A percentile compares a stretch with the other conserved stretches of the same genome.
phyloP scores from a whole-genome alignment of 2,797 vertebrate species.

The Thaleichthys pacificus region DNA sequence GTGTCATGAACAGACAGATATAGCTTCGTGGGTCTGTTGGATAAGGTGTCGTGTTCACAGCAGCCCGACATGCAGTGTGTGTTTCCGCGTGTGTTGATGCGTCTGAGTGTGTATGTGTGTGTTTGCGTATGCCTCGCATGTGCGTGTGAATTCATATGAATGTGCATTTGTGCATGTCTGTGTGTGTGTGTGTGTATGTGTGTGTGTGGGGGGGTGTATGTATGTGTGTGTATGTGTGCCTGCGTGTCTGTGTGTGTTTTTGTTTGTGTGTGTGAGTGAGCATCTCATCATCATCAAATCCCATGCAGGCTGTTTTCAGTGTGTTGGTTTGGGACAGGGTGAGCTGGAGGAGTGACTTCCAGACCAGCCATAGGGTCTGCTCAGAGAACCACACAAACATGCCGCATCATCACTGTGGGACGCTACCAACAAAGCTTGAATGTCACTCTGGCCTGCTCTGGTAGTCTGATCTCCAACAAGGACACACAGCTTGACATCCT shows the following conservation, averaged over 20 bases:
- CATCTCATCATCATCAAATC: neutral
- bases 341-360: neutral
- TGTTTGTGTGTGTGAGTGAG: neutral
- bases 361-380: conserved; percentile 2
- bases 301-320: conserved; percentile 31
- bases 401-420: conserved; percentile 55
- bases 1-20: neutral
- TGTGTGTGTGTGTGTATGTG: too few species aligned
- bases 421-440: conserved; percentile 42
- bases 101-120: conserved; percentile 1
- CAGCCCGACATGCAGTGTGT: neutral
- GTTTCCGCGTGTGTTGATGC: neutral
- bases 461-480: conserved; percentile 50
- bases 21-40: neutral
- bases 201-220: too few species aligned
- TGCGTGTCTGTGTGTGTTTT: too few species aligned
- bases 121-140: neutral
- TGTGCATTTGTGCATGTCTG: neutral
- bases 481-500: conserved; percentile 10
- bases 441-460: conserved; percentile 50
- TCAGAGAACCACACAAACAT: conserved; percentile 33
- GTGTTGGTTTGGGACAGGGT: conserved; percentile 17
- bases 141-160: conserved; percentile 1
- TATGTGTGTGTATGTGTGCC: too few species aligned
- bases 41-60: neutral